Base-by-base conservation (phyloP, 2,797 vertebrate genomes). In the Pyrocephalus nanus region DNA sequence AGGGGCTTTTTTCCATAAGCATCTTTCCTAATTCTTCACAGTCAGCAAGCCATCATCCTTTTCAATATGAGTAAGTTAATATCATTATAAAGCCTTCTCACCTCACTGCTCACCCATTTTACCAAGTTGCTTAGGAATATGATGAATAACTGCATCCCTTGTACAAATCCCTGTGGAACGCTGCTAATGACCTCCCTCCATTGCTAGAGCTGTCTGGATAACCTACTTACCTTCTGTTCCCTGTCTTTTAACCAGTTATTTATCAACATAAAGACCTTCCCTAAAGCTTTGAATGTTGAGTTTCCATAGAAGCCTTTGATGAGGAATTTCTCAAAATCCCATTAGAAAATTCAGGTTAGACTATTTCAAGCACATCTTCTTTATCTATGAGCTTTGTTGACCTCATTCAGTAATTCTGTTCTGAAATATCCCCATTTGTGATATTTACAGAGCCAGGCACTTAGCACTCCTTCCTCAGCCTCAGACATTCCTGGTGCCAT, bases 201-300 rank as follows among this genome's bases (percentile, higher is more conserved):
- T 29, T 88, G 70, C 79, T 86, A 71, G 76, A 86, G 58, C 79
- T 91, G 48, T 61, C 90, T 95, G 72, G 40, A 76, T 95, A 95
- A 95, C 94, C 85, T 90, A 82, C 82, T 91, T 96, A 91, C 69
- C 78, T 95, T 93, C 90, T 91, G 92, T 94, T 95, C 40, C 34
- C 64, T 88, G 72, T 91, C 86, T 90, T 88, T 90, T 91, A 90
- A 90, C 89, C 82, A 61, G 82, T 91, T 94, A 95, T 96, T 95
- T 92, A 88, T 96, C 93, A 95, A 84, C 54, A 88, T 88, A 95
- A 96, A 95, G 66, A 83, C 88, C 55, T 95, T 95, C 74, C 67
- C 70, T 92, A 75, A 95, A 88, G 72, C 82, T 86, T 70, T 75
- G 45, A 77, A 43, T 74, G 34, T 60, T 92, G 78, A 42, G 50